These are phyloP conservation scores for Arvicanthis niloticus DNA, from an alignment of 2,113 vertebrate genomes.

Conservation along the genomic window DNA sequence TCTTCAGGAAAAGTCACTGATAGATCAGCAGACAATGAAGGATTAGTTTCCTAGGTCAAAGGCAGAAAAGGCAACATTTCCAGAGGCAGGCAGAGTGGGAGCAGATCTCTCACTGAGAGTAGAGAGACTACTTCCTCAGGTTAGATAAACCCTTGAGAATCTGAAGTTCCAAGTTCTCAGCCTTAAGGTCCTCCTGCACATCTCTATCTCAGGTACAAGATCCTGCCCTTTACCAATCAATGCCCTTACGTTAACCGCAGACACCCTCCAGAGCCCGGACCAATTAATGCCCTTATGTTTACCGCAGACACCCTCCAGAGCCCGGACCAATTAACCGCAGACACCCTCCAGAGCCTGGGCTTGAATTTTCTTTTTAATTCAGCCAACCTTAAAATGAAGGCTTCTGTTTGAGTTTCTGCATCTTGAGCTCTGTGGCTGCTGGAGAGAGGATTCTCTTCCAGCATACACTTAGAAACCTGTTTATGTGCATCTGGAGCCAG, in stretches of 20 bases:
- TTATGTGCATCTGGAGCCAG: neutral
- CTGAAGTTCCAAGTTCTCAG: neutral
- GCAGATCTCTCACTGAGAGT: neutral
- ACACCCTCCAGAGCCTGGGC: neutral
- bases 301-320: neutral
- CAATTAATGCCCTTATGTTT: neutral
- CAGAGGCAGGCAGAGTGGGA: neutral
- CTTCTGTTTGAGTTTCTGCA: neutral
- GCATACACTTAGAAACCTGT: neutral
- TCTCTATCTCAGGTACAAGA: neutral
- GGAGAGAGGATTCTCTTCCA: neutral
- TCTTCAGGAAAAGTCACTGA: neutral
- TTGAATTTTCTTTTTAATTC: neutral
- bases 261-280: neutral
- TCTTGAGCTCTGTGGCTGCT: neutral
- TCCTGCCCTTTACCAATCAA: neutral
- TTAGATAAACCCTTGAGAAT: neutral
- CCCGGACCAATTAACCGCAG: accelerated
- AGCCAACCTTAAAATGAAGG: neutral
- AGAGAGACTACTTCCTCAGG: neutral
- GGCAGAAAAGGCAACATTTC: neutral
- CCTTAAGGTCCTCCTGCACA: neutral
- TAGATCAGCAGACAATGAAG: neutral
- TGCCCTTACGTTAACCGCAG: neutral
- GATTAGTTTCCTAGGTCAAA: neutral